phyloP scores from a whole-genome alignment of 92 coral and sea anemone species.

The Diadumene lineata region DNA sequence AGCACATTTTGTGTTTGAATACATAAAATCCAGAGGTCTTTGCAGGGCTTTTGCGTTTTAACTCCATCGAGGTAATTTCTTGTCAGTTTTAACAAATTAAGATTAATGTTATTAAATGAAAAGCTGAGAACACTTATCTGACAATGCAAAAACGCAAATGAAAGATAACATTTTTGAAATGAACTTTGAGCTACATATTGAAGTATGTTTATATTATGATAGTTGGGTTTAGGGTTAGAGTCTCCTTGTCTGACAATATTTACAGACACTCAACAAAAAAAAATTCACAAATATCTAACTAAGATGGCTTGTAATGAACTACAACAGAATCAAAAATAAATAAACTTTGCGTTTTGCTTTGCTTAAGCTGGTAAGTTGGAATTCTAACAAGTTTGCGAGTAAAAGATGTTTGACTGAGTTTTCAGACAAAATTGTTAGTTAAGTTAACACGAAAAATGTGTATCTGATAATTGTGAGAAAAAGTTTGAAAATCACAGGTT shows the following conservation, averaged over 20 bases:
- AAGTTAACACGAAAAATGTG: background rate
- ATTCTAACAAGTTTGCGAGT: too few relatives aligned
- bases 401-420: too few relatives aligned
- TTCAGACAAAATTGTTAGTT: background rate
- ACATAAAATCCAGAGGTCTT: too few relatives aligned
- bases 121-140: background rate
- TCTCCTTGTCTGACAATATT: background rate
- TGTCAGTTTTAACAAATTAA: too few relatives aligned
- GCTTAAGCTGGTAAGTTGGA: too few relatives aligned
- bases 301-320: background rate
- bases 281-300: background rate
- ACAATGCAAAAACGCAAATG: background rate
- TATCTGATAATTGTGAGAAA: constrained; percentile 2
- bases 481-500: constrained; percentile 29
- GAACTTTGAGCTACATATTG: constrained; percentile 3
- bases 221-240: too few relatives aligned
- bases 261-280: background rate
- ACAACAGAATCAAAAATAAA: background rate
- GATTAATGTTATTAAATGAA: too few relatives aligned
- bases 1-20: too few relatives aligned
- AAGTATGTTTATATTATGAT: background rate
- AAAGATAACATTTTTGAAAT: background rate
- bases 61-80: too few relatives aligned
- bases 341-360: background rate
- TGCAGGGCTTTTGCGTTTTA: too few relatives aligned